phyloP scores from a whole-genome alignment of 2,888 invertebrate genomes.

The Macaria notata region DNA sequence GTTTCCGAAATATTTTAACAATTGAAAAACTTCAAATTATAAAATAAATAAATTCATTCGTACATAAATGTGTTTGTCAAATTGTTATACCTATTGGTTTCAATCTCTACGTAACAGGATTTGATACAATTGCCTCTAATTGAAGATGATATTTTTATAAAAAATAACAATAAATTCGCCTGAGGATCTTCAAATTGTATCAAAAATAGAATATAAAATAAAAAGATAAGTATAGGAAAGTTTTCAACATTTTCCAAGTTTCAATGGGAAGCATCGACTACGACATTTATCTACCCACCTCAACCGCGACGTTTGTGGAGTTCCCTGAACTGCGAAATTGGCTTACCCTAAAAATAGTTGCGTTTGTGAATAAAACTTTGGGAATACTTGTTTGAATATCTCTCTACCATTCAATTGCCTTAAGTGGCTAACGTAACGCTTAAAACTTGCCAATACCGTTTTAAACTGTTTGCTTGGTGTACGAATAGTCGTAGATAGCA shows the following conservation, averaged over 20 bases:
- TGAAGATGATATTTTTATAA: no score
- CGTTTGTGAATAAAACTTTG: slow-evolving; percentile 27
- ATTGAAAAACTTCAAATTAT: no score
- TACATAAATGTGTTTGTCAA: no score
- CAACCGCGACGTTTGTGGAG: slow-evolving; percentile 20
- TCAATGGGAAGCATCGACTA: slow-evolving; percentile 21
- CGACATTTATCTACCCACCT: slow-evolving; percentile 26
- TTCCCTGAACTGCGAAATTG: slow-evolving; percentile 29
- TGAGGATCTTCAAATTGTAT: no score
- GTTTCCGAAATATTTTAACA: no score
- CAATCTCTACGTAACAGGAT: no score
- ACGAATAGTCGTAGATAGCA: background rate
- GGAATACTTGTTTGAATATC: slow-evolving; percentile 26
- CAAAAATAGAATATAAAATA: no score
- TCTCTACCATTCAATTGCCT: slow-evolving; percentile 23
- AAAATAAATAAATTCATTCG: no score
- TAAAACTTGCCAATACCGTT: slow-evolving; percentile 6
- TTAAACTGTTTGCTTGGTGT: slow-evolving; percentile 3
- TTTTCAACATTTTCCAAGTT: slow-evolving; percentile 14
- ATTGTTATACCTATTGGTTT: no score
- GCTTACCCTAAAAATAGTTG: slow-evolving; percentile 31
- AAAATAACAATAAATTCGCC: no score
- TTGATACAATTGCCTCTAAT: no score
- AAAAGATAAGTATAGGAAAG: no score
- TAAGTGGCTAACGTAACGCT: slow-evolving; percentile 26